Evolutionary conservation across 2,797 vertebrate species (phyloP), one percentile per base, ranked within the genome.

Genomic region (Fundulus diaphanus): DNA sequence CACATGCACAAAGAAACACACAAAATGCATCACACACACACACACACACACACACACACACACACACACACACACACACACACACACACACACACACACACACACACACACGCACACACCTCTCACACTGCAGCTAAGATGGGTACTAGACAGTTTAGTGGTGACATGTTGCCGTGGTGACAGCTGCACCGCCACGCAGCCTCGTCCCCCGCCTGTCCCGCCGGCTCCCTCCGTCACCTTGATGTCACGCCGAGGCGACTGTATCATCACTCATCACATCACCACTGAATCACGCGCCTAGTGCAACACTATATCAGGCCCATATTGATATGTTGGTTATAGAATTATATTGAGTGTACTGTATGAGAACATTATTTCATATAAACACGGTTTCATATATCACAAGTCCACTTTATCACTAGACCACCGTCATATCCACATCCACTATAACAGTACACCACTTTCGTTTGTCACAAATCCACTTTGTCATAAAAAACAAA

Each of bases 281-380:
- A 92, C 89, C 90, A 92, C 87, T 84, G 88, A 92, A 89, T 90
- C 89, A 92, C 90, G 90, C 88, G 89, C 89, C 90, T 85, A 91
- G 88, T 87, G 90, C 88, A 92, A 87, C 91, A 90, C 90, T 87
- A 89, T 78, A 87, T 91, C 87, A 92, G 89, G 93, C 87, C 85
- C 91, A 92, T 92, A 93, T 92, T 93, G 94, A 94, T 94, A 93
- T 93, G 92, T 93, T 80, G 93, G 87, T 92, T 94, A 94, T 93
- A 93, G 89, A 88, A 85, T 85, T 89, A 93, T 94, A 93, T 82
- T 92, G 72, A 91, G 89, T 86, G 89, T 92, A 92, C 83, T 90
- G 88, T 90, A 93, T 92, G 89, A 93, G 89, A 93, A 93, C 92
- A 93, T 91, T 80, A 90, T 93, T 88, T 92, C 82, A 93, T 91